Evolutionary conservation across 2,797 vertebrate genomes (phyloP), one percentile per base, ranked within the genome.

Genomic region (Chaetophractus vellerosus): DNA sequence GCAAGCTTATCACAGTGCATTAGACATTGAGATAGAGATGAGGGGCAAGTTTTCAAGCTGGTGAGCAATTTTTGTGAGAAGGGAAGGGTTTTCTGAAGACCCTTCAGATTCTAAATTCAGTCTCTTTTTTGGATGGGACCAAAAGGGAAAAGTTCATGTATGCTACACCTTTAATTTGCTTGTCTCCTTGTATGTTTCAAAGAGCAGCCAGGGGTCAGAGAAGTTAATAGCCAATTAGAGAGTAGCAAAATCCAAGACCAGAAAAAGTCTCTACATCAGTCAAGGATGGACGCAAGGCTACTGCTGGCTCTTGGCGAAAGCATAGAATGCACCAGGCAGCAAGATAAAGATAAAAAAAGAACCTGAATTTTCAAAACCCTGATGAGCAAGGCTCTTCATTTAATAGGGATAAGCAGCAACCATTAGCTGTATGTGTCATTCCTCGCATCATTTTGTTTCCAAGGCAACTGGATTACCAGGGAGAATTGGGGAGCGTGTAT

Each of bases 391-490:
- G 52, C 75, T 71, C 95, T 96, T 94, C 78, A 84, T 94, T 88
- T 89, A 82, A 95, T 0, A 59, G 2, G 6, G 79, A 96, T 96
- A 93, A 96, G 86, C 81, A 97, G 82, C 75, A 97, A 96, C 94
- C 97, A 68, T 97, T 97, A 98, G 63, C 96, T 93, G 16, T 95
- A 36, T 71, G 0, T 84, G 36, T 97, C 96, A 97, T 88, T 94
- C 64, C 79, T 79, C 14, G 74, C 94, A 97, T 98, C 97, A 97
- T 96, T 95, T 92, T 96, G 98, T 98, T 98, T 98, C 98, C 97
- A 98, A 97, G 97, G 98, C 97, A 98, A 98, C 96, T 93, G 95
- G 95, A 98, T 98, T 97, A 97, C 95, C 97, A 97, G 87, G 85
- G 33, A 88, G 66, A 95, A 55, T 0, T 9, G 41, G 79, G 88